Conservation (phyloP, 2,797 vertebrate genomes). For the Coregonus sp. region DNA sequence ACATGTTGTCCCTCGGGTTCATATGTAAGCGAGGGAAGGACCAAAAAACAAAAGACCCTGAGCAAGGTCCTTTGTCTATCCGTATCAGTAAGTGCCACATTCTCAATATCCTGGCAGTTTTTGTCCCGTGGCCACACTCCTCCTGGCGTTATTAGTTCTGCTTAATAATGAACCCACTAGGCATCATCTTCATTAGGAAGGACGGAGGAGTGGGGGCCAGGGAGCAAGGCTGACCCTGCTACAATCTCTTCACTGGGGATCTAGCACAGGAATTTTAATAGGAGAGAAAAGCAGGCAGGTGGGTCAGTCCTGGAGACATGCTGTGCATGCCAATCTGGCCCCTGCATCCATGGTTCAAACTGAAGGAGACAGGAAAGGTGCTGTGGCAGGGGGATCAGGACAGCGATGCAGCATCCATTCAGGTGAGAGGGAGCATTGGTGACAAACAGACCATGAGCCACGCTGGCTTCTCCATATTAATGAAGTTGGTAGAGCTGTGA, state of each 20-base stretch:
- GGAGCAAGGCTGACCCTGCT: constrained; percentile 66
- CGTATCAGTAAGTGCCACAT: neutral
- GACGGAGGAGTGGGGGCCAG: constrained; percentile 51
- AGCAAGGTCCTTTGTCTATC: constrained; percentile 15
- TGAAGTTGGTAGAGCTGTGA: constrained; percentile 17
- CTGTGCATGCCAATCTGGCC: constrained; percentile 71
- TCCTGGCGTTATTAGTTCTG: constrained; percentile 64
- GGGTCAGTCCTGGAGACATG: constrained; percentile 62
- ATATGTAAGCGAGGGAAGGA: neutral
- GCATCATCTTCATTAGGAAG: constrained; percentile 74
- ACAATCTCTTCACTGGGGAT: constrained; percentile 67
- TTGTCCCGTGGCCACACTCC: neutral
- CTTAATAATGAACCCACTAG: constrained; percentile 77
- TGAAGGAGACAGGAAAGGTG: constrained; percentile 42
- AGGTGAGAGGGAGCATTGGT: constrained; percentile 48
- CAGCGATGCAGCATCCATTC: constrained; percentile 54
- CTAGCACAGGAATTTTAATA: constrained; percentile 77
- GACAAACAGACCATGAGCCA: constrained; percentile 32
- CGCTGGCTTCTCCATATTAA: constrained; percentile 46
- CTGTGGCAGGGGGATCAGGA: constrained; percentile 55
- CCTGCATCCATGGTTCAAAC: constrained; percentile 53
- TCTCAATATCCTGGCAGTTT: neutral
- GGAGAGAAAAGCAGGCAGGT: constrained; percentile 59
- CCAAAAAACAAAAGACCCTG: neutral
- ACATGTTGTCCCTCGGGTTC: neutral